These are phyloP conservation scores for Rallus crepitans DNA, from an alignment of 2,797 vertebrate species.

Conservation along the genomic window DNA sequence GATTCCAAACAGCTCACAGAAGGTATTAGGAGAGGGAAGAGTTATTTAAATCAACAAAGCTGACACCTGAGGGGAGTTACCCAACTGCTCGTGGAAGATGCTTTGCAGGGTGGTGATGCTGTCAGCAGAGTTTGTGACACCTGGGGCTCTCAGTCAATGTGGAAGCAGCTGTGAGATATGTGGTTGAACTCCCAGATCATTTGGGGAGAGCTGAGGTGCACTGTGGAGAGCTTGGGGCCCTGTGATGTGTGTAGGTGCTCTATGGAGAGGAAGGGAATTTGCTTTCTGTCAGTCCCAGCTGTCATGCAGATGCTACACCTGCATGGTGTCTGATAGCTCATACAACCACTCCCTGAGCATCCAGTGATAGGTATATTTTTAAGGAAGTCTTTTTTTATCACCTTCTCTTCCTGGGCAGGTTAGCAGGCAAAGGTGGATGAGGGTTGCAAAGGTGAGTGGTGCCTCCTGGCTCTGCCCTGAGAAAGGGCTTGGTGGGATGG, in stretches of 20 bases:
- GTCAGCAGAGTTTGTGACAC: neutral
- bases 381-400: neutral
- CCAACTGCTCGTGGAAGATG: neutral
- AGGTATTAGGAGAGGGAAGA: neutral
- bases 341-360: neutral
- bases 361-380: neutral
- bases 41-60: neutral
- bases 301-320: neutral
- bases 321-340: fast-evolving
- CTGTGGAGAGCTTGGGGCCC: fast-evolving
- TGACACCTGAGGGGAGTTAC: neutral
- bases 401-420: neutral
- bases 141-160: fast-evolving
- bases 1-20: neutral
- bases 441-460: neutral
- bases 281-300: neutral
- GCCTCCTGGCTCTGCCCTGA: neutral
- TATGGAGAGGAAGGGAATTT: neutral
- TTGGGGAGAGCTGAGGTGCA: fast-evolving
- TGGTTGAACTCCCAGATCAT: neutral
- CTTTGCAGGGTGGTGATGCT: neutral
- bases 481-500: neutral
- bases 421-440: neutral
- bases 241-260: neutral
- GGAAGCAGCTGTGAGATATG: neutral